Conservation (phyloP, 2,888 invertebrate genomes). For the Anaspis maculata region DNA sequence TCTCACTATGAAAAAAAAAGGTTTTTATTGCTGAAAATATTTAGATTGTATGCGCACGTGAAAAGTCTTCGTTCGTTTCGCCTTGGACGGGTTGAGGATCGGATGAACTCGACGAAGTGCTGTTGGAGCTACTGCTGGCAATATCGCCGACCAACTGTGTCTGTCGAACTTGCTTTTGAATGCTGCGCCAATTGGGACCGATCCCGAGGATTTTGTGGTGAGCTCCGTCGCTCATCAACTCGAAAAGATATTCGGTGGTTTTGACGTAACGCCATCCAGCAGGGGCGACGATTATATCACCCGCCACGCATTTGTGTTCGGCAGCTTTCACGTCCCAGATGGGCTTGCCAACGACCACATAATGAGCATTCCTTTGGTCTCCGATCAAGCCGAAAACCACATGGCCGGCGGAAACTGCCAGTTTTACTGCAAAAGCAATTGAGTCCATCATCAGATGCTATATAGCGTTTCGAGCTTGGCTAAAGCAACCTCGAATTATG, state of each 20-base stretch:
- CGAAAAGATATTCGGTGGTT: constrained; percentile 51
- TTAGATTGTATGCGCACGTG: constrained; percentile 6
- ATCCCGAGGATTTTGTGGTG: constrained; percentile 44
- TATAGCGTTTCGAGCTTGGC: not conserved
- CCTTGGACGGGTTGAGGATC: not conserved
- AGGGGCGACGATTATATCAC: constrained; percentile 53
- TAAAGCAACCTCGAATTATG: constrained; percentile 53
- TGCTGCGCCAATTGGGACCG: constrained; percentile 34
- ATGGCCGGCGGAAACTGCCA: constrained; percentile 54
- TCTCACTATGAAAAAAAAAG: constrained; percentile 43
- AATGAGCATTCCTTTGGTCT: constrained; percentile 45
- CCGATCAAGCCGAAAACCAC: constrained; percentile 53
- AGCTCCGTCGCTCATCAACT: constrained; percentile 46
- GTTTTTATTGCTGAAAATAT: constrained; percentile 1
- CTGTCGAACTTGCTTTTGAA: constrained; percentile 22
- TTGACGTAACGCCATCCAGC: constrained; percentile 55
- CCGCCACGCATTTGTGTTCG: constrained; percentile 46
- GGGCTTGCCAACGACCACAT: constrained; percentile 54
- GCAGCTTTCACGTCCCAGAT: constrained; percentile 52
- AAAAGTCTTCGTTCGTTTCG: constrained; percentile 14
- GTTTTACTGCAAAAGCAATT: constrained; percentile 52
- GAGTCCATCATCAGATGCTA: not conserved
- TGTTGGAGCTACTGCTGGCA: not conserved
- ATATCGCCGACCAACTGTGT: constrained; percentile 12
- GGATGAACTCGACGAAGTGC: not conserved